Evolutionary conservation across 2,888 invertebrate genomes (phyloP).

Genomic region (Lagria hirta): DNA sequence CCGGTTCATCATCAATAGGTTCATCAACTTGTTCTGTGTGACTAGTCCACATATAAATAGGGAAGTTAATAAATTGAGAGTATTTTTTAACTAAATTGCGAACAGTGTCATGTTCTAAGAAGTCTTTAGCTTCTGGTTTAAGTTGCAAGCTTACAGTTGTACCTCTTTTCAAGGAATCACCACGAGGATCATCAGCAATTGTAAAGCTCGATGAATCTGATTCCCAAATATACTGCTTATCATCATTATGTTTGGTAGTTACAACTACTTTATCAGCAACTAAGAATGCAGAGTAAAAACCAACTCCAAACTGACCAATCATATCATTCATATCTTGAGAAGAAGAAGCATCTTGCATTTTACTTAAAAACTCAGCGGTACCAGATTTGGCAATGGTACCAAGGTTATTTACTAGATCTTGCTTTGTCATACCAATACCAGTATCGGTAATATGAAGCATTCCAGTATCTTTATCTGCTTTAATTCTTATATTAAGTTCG

Average conservation of each 20-base stretch:
- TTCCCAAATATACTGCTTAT: slow-evolving; percentile 96
- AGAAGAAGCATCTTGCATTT: slow-evolving; percentile 73
- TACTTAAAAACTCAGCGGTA: slow-evolving; percentile 92
- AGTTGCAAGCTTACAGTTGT: slow-evolving; percentile 72
- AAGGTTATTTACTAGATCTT: slow-evolving; percentile 91
- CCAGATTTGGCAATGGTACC: slow-evolving; percentile 99
- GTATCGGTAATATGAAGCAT: slow-evolving; percentile 93
- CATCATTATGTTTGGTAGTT: slow-evolving; percentile 91
- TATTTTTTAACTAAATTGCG: slow-evolving; percentile 93
- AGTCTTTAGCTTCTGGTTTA: slow-evolving; percentile 97
- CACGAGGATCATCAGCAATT: slow-evolving; percentile 92
- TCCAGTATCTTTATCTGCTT: slow-evolving; percentile 88
- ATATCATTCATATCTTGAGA: slow-evolving; percentile 88
- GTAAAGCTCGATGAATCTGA: slow-evolving; percentile 90
- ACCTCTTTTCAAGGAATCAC: slow-evolving; percentile 83
- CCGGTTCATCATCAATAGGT: slow-evolving; percentile 58
- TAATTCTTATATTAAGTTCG: slow-evolving; percentile 88
- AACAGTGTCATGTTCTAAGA: slow-evolving; percentile 89
- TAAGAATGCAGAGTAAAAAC: slow-evolving; percentile 96
- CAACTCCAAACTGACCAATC: slow-evolving; percentile 99
- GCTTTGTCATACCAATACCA: slow-evolving; percentile 96
- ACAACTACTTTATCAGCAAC: slow-evolving; percentile 97
- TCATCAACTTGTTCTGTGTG: slow-evolving; percentile 75
- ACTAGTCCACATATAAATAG: slow-evolving; percentile 89
- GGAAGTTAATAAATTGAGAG: slow-evolving; percentile 99